phyloP scores from a whole-genome alignment of 1,140 invertebrate genomes.

The Chrysomallon squamiferum region DNA sequence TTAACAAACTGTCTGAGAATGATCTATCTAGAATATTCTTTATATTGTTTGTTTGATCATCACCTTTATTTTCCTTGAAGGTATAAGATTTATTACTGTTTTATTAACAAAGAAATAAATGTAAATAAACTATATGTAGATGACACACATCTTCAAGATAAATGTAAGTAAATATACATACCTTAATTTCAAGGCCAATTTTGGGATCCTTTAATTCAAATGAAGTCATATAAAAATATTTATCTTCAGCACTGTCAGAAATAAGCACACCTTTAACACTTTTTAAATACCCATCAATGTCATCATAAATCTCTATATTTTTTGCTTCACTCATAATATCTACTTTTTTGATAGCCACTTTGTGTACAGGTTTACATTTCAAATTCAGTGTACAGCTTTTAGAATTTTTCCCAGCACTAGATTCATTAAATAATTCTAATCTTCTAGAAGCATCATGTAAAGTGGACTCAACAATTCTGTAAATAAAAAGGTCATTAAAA shows the following conservation, averaged over 20 bases:
- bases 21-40: no score
- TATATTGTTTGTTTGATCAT: no score
- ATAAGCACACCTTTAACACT: background rate
- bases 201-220: background rate
- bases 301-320: background rate
- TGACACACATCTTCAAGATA: no score
- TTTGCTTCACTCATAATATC: background rate
- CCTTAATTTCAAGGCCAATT: background rate
- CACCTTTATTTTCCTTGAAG: no score
- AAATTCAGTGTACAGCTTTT: background rate
- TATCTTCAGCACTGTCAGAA: background rate
- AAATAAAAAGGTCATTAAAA: no score
- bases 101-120: no score
- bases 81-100: no score
- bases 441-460: background rate
- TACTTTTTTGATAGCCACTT: background rate
- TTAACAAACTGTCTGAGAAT: no score
- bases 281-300: background rate
- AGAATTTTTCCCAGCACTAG: background rate
- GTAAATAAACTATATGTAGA: no score
- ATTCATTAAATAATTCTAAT: background rate
- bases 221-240: background rate
- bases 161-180: background rate
- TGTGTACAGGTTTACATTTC: background rate
- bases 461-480: no score